phyloP scores from a whole-genome alignment of 2,113 vertebrate species.

The Spea bombifrons region DNA sequence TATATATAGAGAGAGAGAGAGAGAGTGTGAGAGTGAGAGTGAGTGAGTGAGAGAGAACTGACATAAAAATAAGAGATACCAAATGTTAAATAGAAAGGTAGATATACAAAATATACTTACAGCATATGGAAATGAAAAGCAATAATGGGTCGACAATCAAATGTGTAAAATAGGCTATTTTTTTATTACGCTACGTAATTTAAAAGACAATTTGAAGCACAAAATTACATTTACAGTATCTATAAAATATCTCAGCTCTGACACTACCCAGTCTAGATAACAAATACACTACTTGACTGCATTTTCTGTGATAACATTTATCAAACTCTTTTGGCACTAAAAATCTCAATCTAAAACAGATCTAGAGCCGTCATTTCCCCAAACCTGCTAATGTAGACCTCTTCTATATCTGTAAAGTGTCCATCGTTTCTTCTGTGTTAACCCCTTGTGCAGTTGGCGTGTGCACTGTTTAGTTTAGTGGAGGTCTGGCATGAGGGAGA shows the following conservation, averaged over 20 bases:
- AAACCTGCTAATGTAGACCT: slow-evolving; percentile 3
- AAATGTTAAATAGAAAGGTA: no score
- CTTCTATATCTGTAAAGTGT: slow-evolving; percentile 33
- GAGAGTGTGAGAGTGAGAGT: no score
- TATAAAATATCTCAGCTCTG: slow-evolving; percentile 6
- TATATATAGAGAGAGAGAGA: no score
- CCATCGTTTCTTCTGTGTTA: neutral
- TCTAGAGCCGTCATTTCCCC: slow-evolving; percentile 35
- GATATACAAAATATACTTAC: no score
- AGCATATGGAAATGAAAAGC: no score
- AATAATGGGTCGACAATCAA: neutral
- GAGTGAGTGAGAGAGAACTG: no score
- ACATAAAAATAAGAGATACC: no score
- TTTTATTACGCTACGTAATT: slow-evolving; percentile 44
- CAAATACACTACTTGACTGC: slow-evolving; percentile 37
- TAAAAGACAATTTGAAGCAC: slow-evolving; percentile 21
- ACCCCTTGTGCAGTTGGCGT: neutral
- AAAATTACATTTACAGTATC: slow-evolving; percentile 24
- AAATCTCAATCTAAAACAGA: slow-evolving; percentile 62
- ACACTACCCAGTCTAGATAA: slow-evolving; percentile 38
- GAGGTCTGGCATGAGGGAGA: no score
- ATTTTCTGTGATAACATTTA: slow-evolving; percentile 42
- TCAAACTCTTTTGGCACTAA: slow-evolving; percentile 64
- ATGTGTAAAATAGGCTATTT: slow-evolving; percentile 27
- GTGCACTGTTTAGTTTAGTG: neutral